These are phyloP conservation scores for Lasioglossum pauxillum DNA, from an alignment of 2,888 invertebrate genomes.

Conservation along the genomic window DNA sequence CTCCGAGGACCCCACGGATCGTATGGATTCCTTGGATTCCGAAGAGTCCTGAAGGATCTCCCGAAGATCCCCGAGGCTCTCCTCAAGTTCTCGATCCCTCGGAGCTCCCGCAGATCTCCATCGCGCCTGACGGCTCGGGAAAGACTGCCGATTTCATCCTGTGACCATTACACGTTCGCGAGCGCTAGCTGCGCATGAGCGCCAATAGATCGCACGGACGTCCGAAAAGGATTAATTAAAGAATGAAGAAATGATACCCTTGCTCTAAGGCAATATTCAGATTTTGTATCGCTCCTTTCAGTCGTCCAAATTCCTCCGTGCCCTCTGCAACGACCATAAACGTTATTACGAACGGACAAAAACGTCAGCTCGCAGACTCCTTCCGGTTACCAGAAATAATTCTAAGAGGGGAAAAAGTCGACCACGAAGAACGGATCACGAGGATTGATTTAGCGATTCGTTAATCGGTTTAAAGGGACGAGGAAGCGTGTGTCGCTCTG, in stretches of 20 bases:
- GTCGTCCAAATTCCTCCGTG: not conserved
- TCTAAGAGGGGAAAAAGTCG: not conserved
- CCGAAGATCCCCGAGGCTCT: not conserved
- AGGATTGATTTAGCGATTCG: conserved; percentile 28
- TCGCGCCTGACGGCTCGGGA: too few relatives aligned
- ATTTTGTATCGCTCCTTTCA: not conserved
- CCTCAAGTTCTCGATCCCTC: too few relatives aligned
- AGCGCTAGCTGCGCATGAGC: too few relatives aligned
- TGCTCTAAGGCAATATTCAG: too few relatives aligned
- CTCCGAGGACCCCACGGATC: too few relatives aligned
- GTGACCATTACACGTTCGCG: not conserved
- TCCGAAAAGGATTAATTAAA: not conserved
- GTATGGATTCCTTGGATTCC: too few relatives aligned
- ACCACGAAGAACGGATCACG: not conserved
- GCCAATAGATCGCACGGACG: not conserved
- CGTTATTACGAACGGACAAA: not conserved
- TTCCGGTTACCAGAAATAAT: not conserved
- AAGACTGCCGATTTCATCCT: not conserved
- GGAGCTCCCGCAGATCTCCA: not conserved
- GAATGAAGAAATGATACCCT: not conserved
- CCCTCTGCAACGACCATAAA: not conserved
- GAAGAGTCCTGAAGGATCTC: not conserved
- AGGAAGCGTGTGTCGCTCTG: conserved; percentile 35
- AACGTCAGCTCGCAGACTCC: not conserved
- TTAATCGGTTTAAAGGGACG: conserved; percentile 53